phyloP scores from a whole-genome alignment of 2,888 invertebrate genomes.

The Ernsta delagoae region DNA sequence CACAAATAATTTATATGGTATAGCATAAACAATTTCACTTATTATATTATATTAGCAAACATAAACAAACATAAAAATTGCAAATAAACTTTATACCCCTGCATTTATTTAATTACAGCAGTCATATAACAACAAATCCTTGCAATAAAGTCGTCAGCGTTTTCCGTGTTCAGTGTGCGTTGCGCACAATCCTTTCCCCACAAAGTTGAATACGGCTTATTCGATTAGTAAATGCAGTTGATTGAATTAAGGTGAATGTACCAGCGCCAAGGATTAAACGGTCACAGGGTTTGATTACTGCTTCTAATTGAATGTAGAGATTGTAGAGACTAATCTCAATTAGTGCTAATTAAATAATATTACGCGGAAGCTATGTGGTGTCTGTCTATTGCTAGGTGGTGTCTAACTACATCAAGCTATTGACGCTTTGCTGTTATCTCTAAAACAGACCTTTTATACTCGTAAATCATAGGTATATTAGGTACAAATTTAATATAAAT shows the following conservation, averaged over 20 bases:
- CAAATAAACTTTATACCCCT: not conserved
- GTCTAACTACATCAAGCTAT: no score
- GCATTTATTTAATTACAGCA: not conserved
- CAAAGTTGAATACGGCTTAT: conserved; percentile 76
- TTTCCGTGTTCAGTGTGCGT: conserved; percentile 52
- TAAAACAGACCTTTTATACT: no score
- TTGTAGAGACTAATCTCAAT: conserved; percentile 35
- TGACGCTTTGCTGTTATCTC: no score
- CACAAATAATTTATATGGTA: no score
- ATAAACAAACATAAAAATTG: not conserved
- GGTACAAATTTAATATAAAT: no score
- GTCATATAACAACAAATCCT: conserved; percentile 21
- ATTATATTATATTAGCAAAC: no score
- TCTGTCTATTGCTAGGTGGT: no score
- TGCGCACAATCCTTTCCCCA: conserved; percentile 60
- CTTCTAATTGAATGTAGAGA: conserved; percentile 35
- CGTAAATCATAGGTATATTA: no score
- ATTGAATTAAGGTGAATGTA: conserved; percentile 81
- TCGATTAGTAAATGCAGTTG: conserved; percentile 77
- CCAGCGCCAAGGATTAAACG: conserved; percentile 55
- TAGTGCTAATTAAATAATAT: conserved; percentile 36
- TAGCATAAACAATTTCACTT: no score
- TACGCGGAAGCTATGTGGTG: not conserved
- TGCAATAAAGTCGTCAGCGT: conserved; percentile 46
- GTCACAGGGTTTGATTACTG: conserved; percentile 54